Base-by-base conservation (phyloP, 1,140 invertebrate species). In the Rhopalosiphum padi region DNA sequence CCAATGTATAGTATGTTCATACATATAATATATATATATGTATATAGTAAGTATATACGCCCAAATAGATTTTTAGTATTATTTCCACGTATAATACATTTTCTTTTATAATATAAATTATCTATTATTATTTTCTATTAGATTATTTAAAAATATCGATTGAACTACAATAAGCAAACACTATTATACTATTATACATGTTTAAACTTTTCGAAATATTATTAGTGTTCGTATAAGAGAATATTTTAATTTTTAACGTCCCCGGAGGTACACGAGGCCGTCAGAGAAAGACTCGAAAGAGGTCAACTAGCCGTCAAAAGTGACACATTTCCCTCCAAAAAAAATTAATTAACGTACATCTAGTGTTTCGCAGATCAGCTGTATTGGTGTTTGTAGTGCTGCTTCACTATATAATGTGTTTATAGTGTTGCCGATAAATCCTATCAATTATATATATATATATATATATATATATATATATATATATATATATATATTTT, bases 261-360 rank as follows among this genome's bases (percentile, higher is more conserved):
- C 46, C 86, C n/a, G 15, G n/a, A 8, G 85, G n/a, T 21, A 43
- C 37, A 23, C 30, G 46, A 48, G 30, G 3, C 30, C 30, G 15
- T 77, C 25, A 30, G 46, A 2, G 41, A 41, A 41, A 41, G 41
- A 41, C 41, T 41, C 25, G 8, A 88, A 48, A n/a, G 43, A 48
- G 43, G 37, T 88, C 86, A 22, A 88, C 86, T 46, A 46, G 30
- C 46, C 7, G 46, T 48, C 86, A 53, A 53, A 46, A 87, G 30
- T 87, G 30, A 87, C 85, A n/a, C 9, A 89, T 88, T 51, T 53
- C 21, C 51, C 18, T 2, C n/a, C 23, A 15, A 43, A 89, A 87
- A 37, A 89, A 46, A 46, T 87, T 88, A 88, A 88, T 88, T 88
- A 87, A 87, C 43, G 43, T 30, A 5, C 37, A 85, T 85, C 37